A percentile compares a stretch with the other conserved stretches of the same genome.
Conservation (phyloP, 2,888 invertebrate genomes). For the Perizoma affinitatum region DNA sequence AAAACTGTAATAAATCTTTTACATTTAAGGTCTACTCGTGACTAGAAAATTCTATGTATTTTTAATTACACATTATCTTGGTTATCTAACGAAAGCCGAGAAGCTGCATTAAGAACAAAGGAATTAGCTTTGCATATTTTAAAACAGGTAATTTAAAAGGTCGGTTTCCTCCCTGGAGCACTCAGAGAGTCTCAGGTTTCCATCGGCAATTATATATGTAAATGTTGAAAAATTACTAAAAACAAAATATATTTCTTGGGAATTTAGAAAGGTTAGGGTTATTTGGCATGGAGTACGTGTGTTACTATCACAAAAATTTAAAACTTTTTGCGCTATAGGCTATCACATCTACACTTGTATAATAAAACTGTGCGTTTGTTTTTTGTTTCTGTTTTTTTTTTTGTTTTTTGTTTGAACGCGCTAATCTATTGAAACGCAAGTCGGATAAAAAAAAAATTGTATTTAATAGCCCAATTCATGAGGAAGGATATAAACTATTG, state of each 20-base stretch:
- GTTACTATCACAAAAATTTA: background rate
- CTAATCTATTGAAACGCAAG: too few relatives aligned
- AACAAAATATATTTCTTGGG: background rate
- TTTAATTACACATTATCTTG: slow-evolving; percentile 20
- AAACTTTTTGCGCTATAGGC: background rate
- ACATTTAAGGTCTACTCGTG: too few relatives aligned
- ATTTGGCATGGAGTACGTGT: too few relatives aligned
- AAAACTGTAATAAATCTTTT: too few relatives aligned
- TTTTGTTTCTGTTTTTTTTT: too few relatives aligned
- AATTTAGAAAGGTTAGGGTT: too few relatives aligned
- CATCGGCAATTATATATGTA: slow-evolving; percentile 40
- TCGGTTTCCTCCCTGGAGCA: slow-evolving; percentile 17
- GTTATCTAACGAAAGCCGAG: slow-evolving; percentile 34
- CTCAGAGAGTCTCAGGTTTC: slow-evolving; percentile 22
- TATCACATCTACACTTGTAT: too few relatives aligned
- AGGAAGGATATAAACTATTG: too few relatives aligned
- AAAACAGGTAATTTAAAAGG: slow-evolving; percentile 36
- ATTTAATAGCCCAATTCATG: too few relatives aligned
- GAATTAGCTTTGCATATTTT: slow-evolving; percentile 40
- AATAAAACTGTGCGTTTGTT: too few relatives aligned
- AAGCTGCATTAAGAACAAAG: slow-evolving; percentile 33
- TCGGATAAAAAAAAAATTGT: background rate
- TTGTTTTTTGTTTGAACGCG: too few relatives aligned
- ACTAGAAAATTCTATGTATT: background rate
- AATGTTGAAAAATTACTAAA: slow-evolving; percentile 32